These are phyloP conservation scores for Platanista minor DNA, from an alignment of 2,113 vertebrate genomes.

Conservation along the genomic window DNA sequence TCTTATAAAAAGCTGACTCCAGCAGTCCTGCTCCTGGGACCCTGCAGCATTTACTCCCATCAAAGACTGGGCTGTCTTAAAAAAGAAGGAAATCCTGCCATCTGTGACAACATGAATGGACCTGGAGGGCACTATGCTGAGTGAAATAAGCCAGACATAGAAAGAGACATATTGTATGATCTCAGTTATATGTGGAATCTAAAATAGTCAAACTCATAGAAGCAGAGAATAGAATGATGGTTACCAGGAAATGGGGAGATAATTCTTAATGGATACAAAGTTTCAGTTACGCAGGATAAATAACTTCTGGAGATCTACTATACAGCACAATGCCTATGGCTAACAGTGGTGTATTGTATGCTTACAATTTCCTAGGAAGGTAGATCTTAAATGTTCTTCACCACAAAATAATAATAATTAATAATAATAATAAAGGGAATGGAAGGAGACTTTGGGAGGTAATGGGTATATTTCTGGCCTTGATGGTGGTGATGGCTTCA, in stretches of 20 bases:
- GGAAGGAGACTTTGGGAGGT: neutral
- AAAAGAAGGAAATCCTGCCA: neutral
- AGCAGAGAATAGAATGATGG: neutral
- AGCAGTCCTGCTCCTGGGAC: neutral
- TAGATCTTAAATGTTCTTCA: neutral
- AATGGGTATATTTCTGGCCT: no score
- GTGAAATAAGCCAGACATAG: neutral
- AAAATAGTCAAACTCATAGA: neutral
- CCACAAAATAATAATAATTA: neutral
- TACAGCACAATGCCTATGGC: no score
- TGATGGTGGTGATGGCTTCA: neutral
- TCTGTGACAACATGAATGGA: neutral
- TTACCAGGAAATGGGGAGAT: neutral
- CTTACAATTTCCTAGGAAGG: neutral
- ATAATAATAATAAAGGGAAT: neutral
- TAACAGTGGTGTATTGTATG: no score
- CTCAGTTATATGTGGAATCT: neutral
- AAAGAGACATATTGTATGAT: neutral
- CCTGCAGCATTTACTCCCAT: neutral
- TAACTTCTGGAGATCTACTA: neutral
- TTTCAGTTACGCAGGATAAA: neutral
- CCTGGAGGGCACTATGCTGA: neutral
- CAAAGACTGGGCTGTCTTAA: neutral
- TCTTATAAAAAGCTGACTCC: neutral
- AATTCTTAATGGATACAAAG: neutral